phyloP scores from a whole-genome alignment of 2,113 vertebrate genomes.

The Probosciger aterrimus region DNA sequence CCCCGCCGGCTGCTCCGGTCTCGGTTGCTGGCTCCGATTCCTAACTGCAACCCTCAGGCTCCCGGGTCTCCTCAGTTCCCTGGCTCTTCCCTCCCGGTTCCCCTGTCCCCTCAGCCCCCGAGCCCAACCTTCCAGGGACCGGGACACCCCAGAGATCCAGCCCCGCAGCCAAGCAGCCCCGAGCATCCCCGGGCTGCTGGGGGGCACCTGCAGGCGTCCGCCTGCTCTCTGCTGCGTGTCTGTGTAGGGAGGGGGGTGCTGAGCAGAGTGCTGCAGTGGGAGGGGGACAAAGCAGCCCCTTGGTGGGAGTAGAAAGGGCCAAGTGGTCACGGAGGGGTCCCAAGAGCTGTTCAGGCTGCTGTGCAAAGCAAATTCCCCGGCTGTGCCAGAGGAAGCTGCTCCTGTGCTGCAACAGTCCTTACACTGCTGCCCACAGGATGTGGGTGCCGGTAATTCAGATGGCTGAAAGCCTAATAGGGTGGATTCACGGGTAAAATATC shows the following conservation, averaged over 20 bases:
- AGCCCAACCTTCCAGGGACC: accelerated
- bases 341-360: accelerated
- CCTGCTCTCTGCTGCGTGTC: background rate
- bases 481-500: slow-evolving; percentile 29
- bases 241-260: background rate
- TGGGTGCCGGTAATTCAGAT: background rate
- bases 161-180: accelerated
- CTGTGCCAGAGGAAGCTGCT: background rate
- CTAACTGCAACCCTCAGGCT: too few relatives aligned
- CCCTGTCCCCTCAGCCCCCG: background rate
- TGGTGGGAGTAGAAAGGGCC: background rate
- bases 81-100: background rate
- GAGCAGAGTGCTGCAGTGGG: background rate
- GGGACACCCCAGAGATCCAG: background rate
- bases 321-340: background rate
- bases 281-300: background rate
- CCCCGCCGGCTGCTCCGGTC: background rate
- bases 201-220: accelerated
- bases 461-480: background rate
- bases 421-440: background rate
- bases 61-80: background rate
- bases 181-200: background rate
- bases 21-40: background rate
- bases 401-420: accelerated
- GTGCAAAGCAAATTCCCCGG: accelerated